Base-by-base conservation (phyloP, 2,113 vertebrate species). In the Chunga burmeisteri region DNA sequence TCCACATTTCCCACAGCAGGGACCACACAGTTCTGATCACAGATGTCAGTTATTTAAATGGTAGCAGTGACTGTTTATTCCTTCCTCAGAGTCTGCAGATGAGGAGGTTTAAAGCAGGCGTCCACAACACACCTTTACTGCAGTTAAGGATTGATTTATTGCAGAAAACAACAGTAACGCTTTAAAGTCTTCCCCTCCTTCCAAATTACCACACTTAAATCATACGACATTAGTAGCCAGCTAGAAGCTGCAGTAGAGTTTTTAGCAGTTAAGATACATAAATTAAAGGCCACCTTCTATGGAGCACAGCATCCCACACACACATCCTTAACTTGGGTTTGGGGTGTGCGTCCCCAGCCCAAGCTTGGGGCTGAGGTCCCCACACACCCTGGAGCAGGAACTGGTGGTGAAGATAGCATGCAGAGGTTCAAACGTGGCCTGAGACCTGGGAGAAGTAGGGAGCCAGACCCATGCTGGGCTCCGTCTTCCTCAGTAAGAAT, bases 351-450 rank as follows among this genome's bases (percentile, higher is more conserved):
- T 7, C 10, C 23, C 55, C 38, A 73, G 44, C 21, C 59, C 34
- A 75, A 53, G 16, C 34, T 34, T 49, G 32, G 12, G 22, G 18
- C 25, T 61, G 19, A 88, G 26, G 29, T 74, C 55, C 34, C 11
- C 56, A 50, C 1, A 3, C 20, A 66, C 6, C 14, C 40, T 78
- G 27, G 22, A 77, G 34, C 8, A 34, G 34, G 46, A 68, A 50
- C 40, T 94, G 30, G 11, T 65, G 23, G 32, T 23, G 13, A 86
- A 42, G 13, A 26, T 0, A 38, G 15, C 1, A 0, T 42, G 22
- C 29, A 68, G 46, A 16, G 17, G 40, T 67, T 46, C 44, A 36
- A 3, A 34, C 2, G 2, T 10, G 42, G 38, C 38, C 30, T 38
- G 23, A 75, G n/a, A 38, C 18, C 44, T 40, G 6, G 26, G 36